These are phyloP conservation scores for Ophioninae sp. DNA, from an alignment of 2,888 invertebrate genomes.

Conservation along the genomic window DNA sequence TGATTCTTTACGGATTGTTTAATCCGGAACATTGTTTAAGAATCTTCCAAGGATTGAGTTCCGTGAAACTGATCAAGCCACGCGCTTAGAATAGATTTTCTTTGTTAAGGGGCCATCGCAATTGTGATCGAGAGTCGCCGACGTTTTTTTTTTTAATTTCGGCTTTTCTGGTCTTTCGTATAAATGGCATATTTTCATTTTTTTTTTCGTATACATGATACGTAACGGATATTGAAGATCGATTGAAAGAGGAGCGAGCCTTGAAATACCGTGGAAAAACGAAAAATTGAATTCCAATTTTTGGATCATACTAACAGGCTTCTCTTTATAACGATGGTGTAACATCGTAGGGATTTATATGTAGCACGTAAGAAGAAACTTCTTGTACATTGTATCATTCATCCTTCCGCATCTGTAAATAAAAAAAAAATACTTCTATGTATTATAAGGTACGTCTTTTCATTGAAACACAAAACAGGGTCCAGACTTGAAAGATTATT, in stretches of 20 bases:
- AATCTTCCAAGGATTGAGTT: slow-evolving; percentile 16
- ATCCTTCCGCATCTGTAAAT: slow-evolving; percentile 70
- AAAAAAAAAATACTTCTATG: slow-evolving; percentile 58
- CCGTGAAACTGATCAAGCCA: neutral
- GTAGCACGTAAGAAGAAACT: slow-evolving; percentile 28
- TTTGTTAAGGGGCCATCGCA: slow-evolving; percentile 24
- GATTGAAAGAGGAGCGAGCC: neutral
- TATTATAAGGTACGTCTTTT: slow-evolving; percentile 20
- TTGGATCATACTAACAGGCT: slow-evolving; percentile 78
- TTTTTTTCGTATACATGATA: slow-evolving; percentile 14
- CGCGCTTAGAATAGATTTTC: slow-evolving; percentile 14
- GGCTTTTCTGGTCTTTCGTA: neutral
- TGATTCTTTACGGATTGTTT: slow-evolving; percentile 5
- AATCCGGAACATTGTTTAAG: neutral
- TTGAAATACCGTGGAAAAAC: neutral
- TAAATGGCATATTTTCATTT: neutral
- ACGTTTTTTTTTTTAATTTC: slow-evolving; percentile 6
- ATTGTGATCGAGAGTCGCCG: neutral
- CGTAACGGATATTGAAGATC: slow-evolving; percentile 3
- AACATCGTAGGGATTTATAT: slow-evolving; percentile 51
- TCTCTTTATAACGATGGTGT: slow-evolving; percentile 40
- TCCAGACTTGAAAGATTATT: neutral
- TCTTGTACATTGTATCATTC: slow-evolving; percentile 78
- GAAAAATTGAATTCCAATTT: slow-evolving; percentile 76
- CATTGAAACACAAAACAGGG: neutral